These are phyloP conservation scores for Galemys pyrenaicus DNA, from an alignment of 2,113 vertebrate species.

Conservation along the genomic window DNA sequence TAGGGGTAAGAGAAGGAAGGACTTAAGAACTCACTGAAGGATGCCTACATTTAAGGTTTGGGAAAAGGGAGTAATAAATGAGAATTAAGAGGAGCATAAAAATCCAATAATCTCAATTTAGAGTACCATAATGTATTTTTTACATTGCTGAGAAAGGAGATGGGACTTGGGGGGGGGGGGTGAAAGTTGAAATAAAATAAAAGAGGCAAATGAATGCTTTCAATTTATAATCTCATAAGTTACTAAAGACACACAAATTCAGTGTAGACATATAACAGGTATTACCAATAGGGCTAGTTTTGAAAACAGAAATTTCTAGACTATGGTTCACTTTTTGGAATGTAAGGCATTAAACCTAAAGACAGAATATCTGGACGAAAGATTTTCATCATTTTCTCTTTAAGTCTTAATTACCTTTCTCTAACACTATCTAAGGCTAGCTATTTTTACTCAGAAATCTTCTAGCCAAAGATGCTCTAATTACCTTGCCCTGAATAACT, in stretches of 20 bases:
- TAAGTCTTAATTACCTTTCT: slow-evolving; percentile 84
- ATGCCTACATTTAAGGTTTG: neutral
- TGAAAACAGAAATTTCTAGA: slow-evolving; percentile 59
- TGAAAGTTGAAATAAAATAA: slow-evolving; percentile 48
- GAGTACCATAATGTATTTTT: neutral
- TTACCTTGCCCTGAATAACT: slow-evolving; percentile 82
- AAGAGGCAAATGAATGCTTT: neutral
- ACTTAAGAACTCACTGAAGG: neutral
- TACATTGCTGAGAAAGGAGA: neutral
- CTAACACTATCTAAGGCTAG: slow-evolving; percentile 81
- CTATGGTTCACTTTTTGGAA: slow-evolving; percentile 54
- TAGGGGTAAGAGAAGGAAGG: neutral
- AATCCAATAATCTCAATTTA: neutral
- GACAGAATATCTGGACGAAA: slow-evolving; percentile 73
- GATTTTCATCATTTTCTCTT: slow-evolving; percentile 82
- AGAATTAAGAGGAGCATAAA: neutral
- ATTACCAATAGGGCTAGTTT: slow-evolving; percentile 42
- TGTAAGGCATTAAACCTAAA: slow-evolving; percentile 68
- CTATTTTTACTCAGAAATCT: slow-evolving; percentile 84
- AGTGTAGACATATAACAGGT: neutral
- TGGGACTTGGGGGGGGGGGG: neutral
- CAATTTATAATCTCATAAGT: slow-evolving; percentile 33
- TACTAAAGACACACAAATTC: neutral
- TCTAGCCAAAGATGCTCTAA: slow-evolving; percentile 78
- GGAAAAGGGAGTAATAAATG: neutral